Base-by-base conservation (phyloP, 1,140 invertebrate species). In the Drosophila littoralis region DNA sequence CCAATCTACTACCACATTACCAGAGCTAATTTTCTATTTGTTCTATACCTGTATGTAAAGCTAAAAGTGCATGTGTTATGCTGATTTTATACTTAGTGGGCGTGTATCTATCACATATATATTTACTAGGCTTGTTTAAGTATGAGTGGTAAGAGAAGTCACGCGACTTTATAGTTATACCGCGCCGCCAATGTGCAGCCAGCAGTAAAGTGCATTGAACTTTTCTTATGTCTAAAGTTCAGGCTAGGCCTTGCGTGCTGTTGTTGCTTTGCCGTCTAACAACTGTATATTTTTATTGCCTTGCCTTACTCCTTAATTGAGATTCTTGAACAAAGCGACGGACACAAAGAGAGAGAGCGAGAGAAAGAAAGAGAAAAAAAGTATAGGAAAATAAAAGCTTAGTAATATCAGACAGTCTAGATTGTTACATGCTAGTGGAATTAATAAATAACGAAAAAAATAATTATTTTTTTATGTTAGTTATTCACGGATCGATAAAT, bases 161-260 rank as follows among this genome's bases (percentile, higher is more conserved):
- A 79, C 77, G 77, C 70, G 74, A 77, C 71, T 40, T 57, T 32
- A 67, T 58, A 59, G 60, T 66, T 72, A 33, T 57, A 64, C 51
- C 60, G 45, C 48, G 45, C 54, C 51, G 45, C 8, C 28, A 45
- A 45, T 65, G 59, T 75, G 73, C 68, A 71, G 36, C 60, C 35
- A 51, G 67, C 57, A 71, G 60, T 52, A 64, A 66, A 79, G 76
- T 79, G 73, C 76, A 76, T 76, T 79, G 76, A 79, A 79, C 76
- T 54, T 75, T 33, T 9, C 45, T 13, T 15, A 36, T 38, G 32
- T 48, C 15, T 36, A 38, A 38, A 36, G 10, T 45, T 22, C 32
- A 17, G 46, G 46, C 46, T 48, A 76, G 68, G 52, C 59, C 54
- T 57, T 70, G 59, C 72, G 63, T 71, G 72, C 33, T 45, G 45